Evolutionary conservation across 2,888 invertebrate genomes (phyloP), one percentile per base, ranked within the genome.

Genomic region (Pelosia muscerda): DNA sequence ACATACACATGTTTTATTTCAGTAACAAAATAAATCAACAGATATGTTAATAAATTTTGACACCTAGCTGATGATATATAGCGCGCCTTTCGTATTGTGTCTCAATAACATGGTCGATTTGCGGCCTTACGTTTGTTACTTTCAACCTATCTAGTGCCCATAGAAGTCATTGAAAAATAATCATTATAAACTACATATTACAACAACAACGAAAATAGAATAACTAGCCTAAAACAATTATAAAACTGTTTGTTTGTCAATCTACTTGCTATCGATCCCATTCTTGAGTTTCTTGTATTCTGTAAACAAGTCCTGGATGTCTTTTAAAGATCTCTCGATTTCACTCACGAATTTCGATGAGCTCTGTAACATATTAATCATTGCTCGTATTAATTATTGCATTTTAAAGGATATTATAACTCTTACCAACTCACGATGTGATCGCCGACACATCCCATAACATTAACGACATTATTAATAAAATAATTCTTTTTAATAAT

Each of bases 301-400:
- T 71, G 93, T 90, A 85, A 97, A 97, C 70, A 98, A 94, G 64
- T 95, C 92, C 83, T 95, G 96, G 79, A 98, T 96, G 82, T 98
- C 97, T 62, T 94, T 93, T 69, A 98, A 90, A 1, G 98, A 97
- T 78, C 93, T 94, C 82, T 96, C 96, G 79, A 98, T 97, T 87
- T 96, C 95, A 71, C 95, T 93, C 53, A 97, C 96, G 92, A 98
- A 98, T 82, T 97, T 96, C 71, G 96, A 95, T 13, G 98, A 98
- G 91, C 97, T 96, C 98, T 98, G 93, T 54, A 95, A 84, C 57
- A 64, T 28, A n/a, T n/a, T n/a, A 23, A 31, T 22, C 0, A 59
- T 19, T n/a, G 49, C n/a, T 49, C 9, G 49, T n/a, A 49, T 19
- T 49, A n/a, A 0, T 19, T 42, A 19, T 42, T 42, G 42, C 42